Percentiles rank a stretch among this genome's conserved stretches.
These are phyloP conservation scores for Heliocidaris erythrogramma DNA, from an alignment of 35 echinoderm and acorn worm genomes.

Conservation along the genomic window DNA sequence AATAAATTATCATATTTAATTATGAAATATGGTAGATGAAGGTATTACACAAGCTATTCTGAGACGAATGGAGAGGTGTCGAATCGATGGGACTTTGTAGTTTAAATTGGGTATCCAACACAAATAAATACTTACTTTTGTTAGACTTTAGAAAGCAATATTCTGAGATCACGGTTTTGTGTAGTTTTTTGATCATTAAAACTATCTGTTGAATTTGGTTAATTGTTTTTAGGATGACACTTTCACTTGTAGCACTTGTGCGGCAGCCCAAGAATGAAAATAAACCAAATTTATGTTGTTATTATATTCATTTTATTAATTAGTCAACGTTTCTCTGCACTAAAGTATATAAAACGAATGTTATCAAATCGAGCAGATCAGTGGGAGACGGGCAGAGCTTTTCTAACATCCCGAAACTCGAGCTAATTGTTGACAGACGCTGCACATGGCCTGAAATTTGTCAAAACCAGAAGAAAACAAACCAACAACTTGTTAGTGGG, in stretches of 20 bases:
- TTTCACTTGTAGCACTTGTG: neutral
- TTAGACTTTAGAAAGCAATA: no score
- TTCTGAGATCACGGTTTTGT: no score
- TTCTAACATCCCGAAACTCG: neutral
- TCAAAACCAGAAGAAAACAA: neutral
- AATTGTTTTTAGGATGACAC: neutral
- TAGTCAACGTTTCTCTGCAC: neutral
- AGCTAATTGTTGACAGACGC: neutral
- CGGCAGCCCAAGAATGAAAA: neutral
- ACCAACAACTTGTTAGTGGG: slow-evolving; percentile 28
- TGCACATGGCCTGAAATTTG: slow-evolving; percentile 18
- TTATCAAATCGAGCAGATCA: neutral
- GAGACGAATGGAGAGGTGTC: no score
- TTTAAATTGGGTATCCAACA: no score
- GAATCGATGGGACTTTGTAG: no score
- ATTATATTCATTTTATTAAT: neutral
- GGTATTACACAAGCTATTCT: no score
- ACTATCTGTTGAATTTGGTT: neutral
- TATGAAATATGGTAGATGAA: no score
- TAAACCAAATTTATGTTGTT: neutral
- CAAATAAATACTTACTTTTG: no score
- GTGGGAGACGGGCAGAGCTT: neutral
- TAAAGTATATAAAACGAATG: neutral
- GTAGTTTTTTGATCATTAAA: neutral
- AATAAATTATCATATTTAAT: no score